Evolutionary conservation across 2,888 invertebrate species (phyloP), one percentile per base, ranked within the genome.

Genomic region (Chrysina gloriosa): DNA sequence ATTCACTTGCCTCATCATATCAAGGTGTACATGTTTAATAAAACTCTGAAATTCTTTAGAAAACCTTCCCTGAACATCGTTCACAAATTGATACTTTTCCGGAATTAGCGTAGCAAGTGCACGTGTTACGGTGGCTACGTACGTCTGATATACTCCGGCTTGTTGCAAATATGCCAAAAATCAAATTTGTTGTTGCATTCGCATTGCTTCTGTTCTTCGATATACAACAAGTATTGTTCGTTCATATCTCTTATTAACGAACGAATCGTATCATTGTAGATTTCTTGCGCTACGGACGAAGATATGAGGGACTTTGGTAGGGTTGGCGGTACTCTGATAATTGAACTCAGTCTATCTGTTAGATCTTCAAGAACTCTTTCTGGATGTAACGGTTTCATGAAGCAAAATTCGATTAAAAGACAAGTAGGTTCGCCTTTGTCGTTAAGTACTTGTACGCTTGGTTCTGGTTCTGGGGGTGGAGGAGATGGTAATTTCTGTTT

Each of bases 321-420:
- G 3, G 36, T 27, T 7, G 72, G 72, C 31, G 71, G 70, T 14
- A 39, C 47, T 7, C 73, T 75, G 29, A 77, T 69, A 7, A 77
- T 34, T 21, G 71, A 45, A 1, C 66, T 65, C 36, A 74, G 65
- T 21, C 76, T 72, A 7, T 73, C 54, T 5, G 75, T 72, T 14
- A 83, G 58, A 69, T 83, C 81, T 70, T 82, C 80, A 2, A 81
- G 31, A 9, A 77, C 67, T 67, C 75, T 70, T 68, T 74, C 73
- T 21, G 74, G 72, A 14, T 71, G 69, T 5, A 83, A 65, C 0
- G 83, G 78, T 36, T 76, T 74, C 25, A 77, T 71, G 16, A 83
- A 70, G 71, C 81, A 82, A 7, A 84, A 73, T 75, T 83, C 82
- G 1, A 82, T 66, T 14, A 83, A 70, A 21, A 83, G 73, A 69